Percentiles rank a stretch among this genome's conserved stretches.
Conservation (phyloP, 2,113 vertebrate species). For the Strigops habroptila region DNA sequence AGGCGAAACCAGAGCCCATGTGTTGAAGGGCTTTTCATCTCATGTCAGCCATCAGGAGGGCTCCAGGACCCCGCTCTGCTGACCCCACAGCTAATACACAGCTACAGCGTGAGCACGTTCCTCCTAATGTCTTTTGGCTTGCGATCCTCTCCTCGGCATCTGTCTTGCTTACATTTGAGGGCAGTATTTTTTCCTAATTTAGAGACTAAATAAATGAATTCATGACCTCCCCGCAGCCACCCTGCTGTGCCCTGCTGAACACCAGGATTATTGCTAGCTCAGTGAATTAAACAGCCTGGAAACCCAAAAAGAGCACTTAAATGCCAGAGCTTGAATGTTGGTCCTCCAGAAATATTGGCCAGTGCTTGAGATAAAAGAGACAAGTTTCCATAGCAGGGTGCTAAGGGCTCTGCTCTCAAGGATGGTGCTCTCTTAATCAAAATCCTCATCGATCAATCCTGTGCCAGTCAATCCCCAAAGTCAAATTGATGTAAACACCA, state of each 20-base stretch:
- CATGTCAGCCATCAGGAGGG: background rate
- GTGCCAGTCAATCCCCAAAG: background rate
- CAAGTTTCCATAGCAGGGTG: background rate
- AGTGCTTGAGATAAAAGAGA: background rate
- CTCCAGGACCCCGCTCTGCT: background rate
- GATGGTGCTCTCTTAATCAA: background rate
- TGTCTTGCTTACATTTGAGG: slow-evolving; percentile 20
- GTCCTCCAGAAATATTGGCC: background rate
- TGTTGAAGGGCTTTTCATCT: background rate
- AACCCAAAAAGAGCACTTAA: background rate
- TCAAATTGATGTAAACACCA: background rate
- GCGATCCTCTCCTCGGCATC: background rate
- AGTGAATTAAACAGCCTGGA: slow-evolving; percentile 16
- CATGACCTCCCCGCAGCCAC: background rate
- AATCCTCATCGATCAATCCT: background rate
- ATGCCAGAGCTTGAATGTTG: background rate
- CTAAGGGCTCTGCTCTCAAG: background rate
- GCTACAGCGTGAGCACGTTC: background rate
- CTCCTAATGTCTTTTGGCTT: slow-evolving; percentile 40
- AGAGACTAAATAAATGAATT: slow-evolving; percentile 36
- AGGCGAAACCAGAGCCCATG: background rate
- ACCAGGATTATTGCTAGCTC: slow-evolving; percentile 11
- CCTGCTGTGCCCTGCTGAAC: background rate
- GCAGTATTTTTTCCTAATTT: slow-evolving; percentile 28
- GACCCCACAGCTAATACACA: background rate